These are phyloP conservation scores for Lordiphosa andalusiaca DNA, from an alignment of 2,888 invertebrate genomes.

Conservation along the genomic window DNA sequence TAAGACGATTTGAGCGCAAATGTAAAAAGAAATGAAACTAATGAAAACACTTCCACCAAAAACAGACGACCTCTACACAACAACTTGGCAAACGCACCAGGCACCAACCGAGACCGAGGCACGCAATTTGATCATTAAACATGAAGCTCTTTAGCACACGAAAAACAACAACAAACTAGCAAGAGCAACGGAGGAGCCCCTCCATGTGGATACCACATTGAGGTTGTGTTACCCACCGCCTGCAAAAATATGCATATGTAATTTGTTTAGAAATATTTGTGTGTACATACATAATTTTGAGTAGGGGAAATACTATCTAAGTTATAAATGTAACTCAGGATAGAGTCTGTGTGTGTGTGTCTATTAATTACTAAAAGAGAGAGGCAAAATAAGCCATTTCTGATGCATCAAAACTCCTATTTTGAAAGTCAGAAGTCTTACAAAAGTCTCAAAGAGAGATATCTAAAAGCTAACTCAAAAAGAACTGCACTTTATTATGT, in stretches of 20 bases:
- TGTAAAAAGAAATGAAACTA: slow-evolving; percentile 70
- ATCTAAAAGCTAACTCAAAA: too few species aligned
- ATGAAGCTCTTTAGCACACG: slow-evolving; percentile 75
- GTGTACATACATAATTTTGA: too few species aligned
- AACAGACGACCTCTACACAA: slow-evolving; percentile 38
- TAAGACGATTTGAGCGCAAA: slow-evolving; percentile 66
- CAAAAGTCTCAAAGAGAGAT: too few species aligned
- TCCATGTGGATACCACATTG: slow-evolving; percentile 36
- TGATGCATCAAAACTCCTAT: too few species aligned
- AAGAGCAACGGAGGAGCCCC: slow-evolving; percentile 10
- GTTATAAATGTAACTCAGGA: too few species aligned
- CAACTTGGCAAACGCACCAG: slow-evolving; percentile 57
- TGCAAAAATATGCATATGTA: slow-evolving; percentile 56
- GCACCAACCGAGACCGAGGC: slow-evolving; percentile 60
- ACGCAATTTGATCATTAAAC: slow-evolving; percentile 74
- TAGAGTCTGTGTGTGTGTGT: too few species aligned
- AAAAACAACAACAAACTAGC: slow-evolving; percentile 26
- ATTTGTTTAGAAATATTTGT: slow-evolving; percentile 60
- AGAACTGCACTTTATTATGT: too few species aligned
- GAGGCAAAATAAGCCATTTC: too few species aligned
- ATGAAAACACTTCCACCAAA: slow-evolving; percentile 66
- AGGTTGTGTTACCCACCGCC: slow-evolving; percentile 17
- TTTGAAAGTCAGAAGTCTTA: too few species aligned
- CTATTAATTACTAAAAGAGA: too few species aligned
- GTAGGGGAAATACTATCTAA: too few species aligned